Base-by-base conservation (phyloP, 2,113 vertebrate genomes). In the Thalassarche chlororhynchos region DNA sequence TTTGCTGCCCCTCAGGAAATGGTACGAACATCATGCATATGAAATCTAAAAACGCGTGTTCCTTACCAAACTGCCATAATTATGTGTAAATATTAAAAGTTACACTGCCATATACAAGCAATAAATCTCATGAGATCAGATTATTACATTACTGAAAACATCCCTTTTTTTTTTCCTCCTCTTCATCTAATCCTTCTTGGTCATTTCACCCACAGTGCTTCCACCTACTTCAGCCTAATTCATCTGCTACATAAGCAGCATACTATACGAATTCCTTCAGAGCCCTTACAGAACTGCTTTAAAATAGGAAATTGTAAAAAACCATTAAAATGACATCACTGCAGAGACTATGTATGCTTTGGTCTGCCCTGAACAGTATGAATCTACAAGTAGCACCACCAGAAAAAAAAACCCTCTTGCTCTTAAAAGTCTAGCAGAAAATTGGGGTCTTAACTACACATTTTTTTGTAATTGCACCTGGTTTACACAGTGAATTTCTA, bases 61-160 rank as follows among this genome's bases (percentile, higher is more conserved):
- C 60, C 78, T 75, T 74, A 69, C 72, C 29, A 38, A 86, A 36
- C 44, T 80, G 58, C n/a, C 25, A 28, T 23, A 74, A 94, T 70
- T 57, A 78, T 14, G 32, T 44, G 38, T 79, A 61, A 93, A 72
- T 57, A 69, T 60, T 76, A 51, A 34, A 26, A 91, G 19, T 54
- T 74, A 78, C 40, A 23, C 2, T 87, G 47, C 47, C 44, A 44
- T 15, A 54, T 25, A 14, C 55, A 71, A 86, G 51, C 14, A 64
- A 26, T 23, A 94, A 90, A 82, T 40, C 79, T 40, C 74, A 65
- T 24, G n/a, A 93, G 74, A 92, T 57, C 61, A 82, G 34, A 52
- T 57, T 84, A 90, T 94, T 90, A 86, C 87, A 69, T 82, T 76
- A 91, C 57, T 79, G 46, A 76, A 89, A 92, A 62, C 24, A 66